Base-by-base conservation (phyloP, 2,797 vertebrate species). In the Microhierax caerulescens region DNA sequence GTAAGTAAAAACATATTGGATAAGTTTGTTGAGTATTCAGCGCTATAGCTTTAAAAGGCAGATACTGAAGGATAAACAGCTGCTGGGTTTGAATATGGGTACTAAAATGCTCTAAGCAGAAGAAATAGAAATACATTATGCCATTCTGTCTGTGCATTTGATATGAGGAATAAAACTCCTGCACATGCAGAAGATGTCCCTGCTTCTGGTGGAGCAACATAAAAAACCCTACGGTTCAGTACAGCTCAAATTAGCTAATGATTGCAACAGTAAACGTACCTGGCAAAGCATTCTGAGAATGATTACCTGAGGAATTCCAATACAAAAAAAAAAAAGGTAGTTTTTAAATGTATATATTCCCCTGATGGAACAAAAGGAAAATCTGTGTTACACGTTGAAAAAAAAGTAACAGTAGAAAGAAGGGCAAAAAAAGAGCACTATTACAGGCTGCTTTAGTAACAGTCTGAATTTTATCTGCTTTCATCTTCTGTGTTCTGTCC, bases 31-130 rank as follows among this genome's bases (percentile, higher is more conserved):
- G 54, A 94, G 28, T 74, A 32, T 76, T 97, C 77, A 90, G 23
- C 54, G 65, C 36, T 56, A 88, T 36, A 30, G 60, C 8, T 96
- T 54, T 75, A 30, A 53, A 94, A 94, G 74, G 88, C 27, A 37
- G 23, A 57, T 84, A 95, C 79, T 88, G 54, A 95, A 95, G 85
- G 20, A 39, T 65, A 88, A 96, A 94, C 59, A 84, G 48, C 63
- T 93, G 47, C 34, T 87, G 50, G 27, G 19, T 96, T 90, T 92
- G 94, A 56, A 96, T 64, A 72, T 74, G 32, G 60, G 84, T 63
- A 88, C 41, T 30, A 69, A 95, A 95, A 78, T 91, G 24, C 9
- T 85, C 19, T 34, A 74, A 85, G 48, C 11, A 20, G 6, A 72
- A 69, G n/a, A 34, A 32, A 67, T 0, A 53, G 34, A 79, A 89